A percentile compares a stretch with the other conserved stretches of the same genome.
Evolutionary conservation across 2,113 vertebrate species (phyloP).

Genomic region (Oreocharis arfaki): DNA sequence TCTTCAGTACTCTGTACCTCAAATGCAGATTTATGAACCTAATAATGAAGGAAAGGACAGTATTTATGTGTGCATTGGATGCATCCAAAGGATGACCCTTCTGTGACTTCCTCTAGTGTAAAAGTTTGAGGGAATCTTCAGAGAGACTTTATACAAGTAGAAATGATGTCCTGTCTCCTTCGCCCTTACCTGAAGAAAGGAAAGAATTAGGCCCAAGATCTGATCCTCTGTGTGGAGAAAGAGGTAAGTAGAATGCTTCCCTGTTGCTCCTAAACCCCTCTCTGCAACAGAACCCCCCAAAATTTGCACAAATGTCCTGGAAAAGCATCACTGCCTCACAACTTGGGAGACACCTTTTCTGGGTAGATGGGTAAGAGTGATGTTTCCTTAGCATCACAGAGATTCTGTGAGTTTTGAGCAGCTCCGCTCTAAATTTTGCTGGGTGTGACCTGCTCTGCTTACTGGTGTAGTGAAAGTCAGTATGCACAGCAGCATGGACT

Average conservation of each 20-base stretch:
- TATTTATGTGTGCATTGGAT: rapidly evolving
- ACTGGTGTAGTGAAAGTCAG: rapidly evolving
- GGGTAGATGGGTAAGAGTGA: neutral
- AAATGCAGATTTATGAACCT: neutral
- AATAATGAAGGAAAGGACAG: neutral
- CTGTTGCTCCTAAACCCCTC: neutral
- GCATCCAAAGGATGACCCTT: neutral
- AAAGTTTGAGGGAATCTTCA: neutral
- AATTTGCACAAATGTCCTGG: neutral
- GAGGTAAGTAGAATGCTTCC: neutral
- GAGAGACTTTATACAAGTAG: neutral
- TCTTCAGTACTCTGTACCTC: neutral
- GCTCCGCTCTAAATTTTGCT: neutral
- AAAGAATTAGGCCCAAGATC: neutral
- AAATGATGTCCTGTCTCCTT: neutral
- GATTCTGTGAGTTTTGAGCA: neutral
- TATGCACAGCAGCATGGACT: neutral
- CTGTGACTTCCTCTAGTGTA: neutral
- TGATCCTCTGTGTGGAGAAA: neutral
- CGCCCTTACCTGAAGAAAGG: neutral
- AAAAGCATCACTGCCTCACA: neutral
- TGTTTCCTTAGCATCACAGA: neutral
- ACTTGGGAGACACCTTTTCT: neutral
- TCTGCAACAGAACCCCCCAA: neutral
- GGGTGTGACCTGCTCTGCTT: neutral